phyloP scores from a whole-genome alignment of 2,113 vertebrate species.

The Antechinus flavipes region DNA sequence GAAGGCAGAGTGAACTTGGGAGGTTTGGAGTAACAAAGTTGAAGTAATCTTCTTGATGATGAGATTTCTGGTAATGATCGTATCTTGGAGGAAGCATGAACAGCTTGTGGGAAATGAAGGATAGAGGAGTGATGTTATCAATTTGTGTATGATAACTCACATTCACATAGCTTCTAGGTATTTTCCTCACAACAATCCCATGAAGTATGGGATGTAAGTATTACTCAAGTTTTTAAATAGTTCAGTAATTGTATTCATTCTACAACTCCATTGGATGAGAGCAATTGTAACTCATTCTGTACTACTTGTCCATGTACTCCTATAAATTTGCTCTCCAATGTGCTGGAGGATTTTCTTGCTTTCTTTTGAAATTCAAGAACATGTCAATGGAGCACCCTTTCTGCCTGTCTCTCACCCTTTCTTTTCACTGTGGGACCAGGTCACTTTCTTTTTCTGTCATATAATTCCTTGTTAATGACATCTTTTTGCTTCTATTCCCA shows the following conservation, averaged over 20 bases:
- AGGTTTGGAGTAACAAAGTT: background rate
- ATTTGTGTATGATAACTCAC: background rate
- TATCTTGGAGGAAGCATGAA: background rate
- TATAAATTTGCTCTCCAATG: background rate
- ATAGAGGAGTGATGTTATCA: background rate
- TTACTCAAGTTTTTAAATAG: background rate
- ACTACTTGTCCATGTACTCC: background rate
- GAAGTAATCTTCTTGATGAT: background rate
- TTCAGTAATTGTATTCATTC: background rate
- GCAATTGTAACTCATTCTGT: background rate
- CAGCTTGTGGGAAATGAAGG: background rate
- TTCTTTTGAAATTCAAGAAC: background rate
- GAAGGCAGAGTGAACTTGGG: background rate
- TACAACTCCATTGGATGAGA: background rate
- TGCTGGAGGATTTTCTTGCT: background rate
- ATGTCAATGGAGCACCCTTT: background rate
- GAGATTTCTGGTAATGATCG: background rate
- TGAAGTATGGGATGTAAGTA: background rate
- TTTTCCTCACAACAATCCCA: background rate
- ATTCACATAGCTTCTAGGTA: background rate
- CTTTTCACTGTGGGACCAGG: background rate
- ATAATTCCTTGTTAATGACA: background rate
- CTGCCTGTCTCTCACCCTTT: background rate
- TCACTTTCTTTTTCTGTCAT: background rate
- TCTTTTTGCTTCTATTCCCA: background rate